A percentile compares a stretch with the other conserved stretches of the same genome.
phyloP scores from a whole-genome alignment of 2,888 invertebrate genomes.

The Muscina levida region DNA sequence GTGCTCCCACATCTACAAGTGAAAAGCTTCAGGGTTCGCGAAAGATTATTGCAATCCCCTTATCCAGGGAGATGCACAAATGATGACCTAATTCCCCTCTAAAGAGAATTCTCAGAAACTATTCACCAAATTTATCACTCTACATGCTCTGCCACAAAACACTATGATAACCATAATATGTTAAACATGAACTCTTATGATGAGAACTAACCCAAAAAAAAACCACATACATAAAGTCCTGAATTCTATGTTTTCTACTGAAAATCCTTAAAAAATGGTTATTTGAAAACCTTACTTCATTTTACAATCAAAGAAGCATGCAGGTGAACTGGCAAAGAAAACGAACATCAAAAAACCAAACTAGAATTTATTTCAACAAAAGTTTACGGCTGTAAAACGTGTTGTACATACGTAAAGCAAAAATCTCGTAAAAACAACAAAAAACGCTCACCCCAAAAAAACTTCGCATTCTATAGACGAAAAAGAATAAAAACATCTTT shows the following conservation, averaged over 20 bases:
- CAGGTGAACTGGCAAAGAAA: conserved; percentile 6
- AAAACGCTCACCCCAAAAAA: neutral
- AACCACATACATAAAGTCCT: conserved; percentile 3
- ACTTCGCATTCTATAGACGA: conserved; percentile 19
- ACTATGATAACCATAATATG: conserved; percentile 45
- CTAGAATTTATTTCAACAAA: conserved; percentile 43
- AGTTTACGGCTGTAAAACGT: conserved; percentile 62
- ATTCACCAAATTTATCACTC: too few species aligned
- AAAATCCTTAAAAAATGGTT: conserved; percentile 3
- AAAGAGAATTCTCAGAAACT: too few species aligned
- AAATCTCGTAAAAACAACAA: neutral
- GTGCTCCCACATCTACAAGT: too few species aligned
- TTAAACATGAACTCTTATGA: conserved; percentile 45
- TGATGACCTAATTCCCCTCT: too few species aligned
- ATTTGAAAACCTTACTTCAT: neutral
- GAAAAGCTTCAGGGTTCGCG: too few species aligned
- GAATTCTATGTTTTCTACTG: conserved; percentile 33
- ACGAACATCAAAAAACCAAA: conserved; percentile 25
- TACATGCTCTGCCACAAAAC: too few species aligned
- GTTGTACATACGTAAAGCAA: conserved; percentile 43
- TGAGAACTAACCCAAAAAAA: neutral
- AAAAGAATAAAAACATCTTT: conserved; percentile 18
- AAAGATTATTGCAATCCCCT: too few species aligned
- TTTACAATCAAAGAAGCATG: neutral
- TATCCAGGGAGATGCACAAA: too few species aligned